A percentile compares a stretch with the other conserved stretches of the same genome.
Evolutionary conservation across 1,140 invertebrate species (phyloP).

Genomic region (Physella acuta): DNA sequence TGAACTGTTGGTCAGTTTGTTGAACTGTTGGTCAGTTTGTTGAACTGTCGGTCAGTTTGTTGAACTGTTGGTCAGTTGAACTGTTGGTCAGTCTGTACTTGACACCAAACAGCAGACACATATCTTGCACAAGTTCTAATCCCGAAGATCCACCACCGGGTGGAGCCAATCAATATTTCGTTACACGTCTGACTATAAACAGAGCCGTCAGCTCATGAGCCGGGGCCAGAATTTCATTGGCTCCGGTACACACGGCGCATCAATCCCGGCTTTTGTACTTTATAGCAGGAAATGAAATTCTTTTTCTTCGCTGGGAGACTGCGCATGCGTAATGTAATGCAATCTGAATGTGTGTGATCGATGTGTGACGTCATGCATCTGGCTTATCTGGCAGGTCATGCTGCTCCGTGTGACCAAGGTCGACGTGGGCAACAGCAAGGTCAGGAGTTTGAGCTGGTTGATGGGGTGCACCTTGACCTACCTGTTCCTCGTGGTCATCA

Average conservation of each 20-base stretch:
- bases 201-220: too few relatives aligned
- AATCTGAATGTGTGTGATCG: background rate
- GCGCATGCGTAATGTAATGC: background rate
- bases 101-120: too few relatives aligned
- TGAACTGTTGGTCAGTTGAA: too few relatives aligned
- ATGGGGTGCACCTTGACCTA: slow-evolving; percentile 25
- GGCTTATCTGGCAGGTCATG: slow-evolving; percentile 17
- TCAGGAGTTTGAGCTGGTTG: slow-evolving; percentile 23
- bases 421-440: slow-evolving; percentile 25
- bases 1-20: too few relatives aligned
- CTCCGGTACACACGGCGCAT: background rate
- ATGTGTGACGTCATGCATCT: background rate
- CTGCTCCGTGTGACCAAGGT: slow-evolving; percentile 26
- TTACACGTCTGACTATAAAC: too few relatives aligned
- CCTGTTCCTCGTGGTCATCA: slow-evolving; percentile 25
- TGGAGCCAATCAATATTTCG: too few relatives aligned
- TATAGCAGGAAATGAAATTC: background rate
- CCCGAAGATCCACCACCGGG: too few relatives aligned
- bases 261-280: background rate
- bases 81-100: too few relatives aligned
- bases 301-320: background rate
- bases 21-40: too few relatives aligned
- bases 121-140: too few relatives aligned
- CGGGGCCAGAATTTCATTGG: too few relatives aligned
- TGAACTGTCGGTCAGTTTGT: too few relatives aligned